Conservation (phyloP, 2,113 vertebrate genomes). For the Tringa solitaria region DNA sequence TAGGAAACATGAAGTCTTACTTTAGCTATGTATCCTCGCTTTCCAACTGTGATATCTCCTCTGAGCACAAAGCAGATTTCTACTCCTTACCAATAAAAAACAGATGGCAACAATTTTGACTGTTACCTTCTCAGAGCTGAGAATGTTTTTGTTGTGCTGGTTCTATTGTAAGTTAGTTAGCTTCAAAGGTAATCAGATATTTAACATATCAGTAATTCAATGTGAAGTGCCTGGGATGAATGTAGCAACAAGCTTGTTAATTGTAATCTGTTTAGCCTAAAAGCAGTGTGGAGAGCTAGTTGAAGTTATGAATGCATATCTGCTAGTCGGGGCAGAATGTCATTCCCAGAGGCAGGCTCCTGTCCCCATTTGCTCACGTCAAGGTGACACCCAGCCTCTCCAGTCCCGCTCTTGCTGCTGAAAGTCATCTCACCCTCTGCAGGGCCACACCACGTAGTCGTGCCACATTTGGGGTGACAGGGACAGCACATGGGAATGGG, state of each 20-base stretch:
- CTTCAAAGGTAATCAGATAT: neutral
- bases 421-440: neutral
- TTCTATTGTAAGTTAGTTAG: neutral
- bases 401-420: neutral
- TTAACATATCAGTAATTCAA: neutral
- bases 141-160: neutral
- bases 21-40: neutral
- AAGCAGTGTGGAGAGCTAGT: neutral
- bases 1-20: neutral
- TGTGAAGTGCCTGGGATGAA: neutral
- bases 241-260: neutral
- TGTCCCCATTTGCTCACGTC: rapidly evolving
- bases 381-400: neutral
- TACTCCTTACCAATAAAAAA: neutral
- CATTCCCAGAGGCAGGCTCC: neutral
- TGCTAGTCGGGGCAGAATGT: neutral
- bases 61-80: neutral
- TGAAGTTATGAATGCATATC: neutral
- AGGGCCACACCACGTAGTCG: rapidly evolving
- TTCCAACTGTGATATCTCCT: neutral
- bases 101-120: neutral
- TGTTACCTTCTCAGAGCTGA: neutral
- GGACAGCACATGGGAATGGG: rapidly evolving
- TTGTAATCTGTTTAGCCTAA: neutral
- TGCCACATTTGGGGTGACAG: neutral